Evolutionary conservation across 1,140 invertebrate species (phyloP).

Genomic region (Drosophila mauritiana): DNA sequence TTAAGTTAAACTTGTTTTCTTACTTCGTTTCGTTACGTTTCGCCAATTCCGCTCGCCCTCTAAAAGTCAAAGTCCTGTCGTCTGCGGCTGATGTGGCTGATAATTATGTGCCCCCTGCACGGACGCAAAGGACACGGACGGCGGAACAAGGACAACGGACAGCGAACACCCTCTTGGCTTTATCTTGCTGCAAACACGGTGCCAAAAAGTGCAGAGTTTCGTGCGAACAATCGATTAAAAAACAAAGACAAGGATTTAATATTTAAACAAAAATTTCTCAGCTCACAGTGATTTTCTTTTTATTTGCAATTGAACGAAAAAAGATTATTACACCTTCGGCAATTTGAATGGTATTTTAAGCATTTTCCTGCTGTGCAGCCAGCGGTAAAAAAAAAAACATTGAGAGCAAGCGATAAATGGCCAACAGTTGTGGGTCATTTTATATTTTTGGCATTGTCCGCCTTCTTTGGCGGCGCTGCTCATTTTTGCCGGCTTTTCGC

Average conservation of each 20-base stretch:
- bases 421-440: slow-evolving; percentile 3
- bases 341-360: not conserved
- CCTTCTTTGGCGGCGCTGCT: slow-evolving; percentile 36
- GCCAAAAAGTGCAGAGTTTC: not conserved
- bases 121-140: slow-evolving; percentile 17
- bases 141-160: slow-evolving; percentile 3
- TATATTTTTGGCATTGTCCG: slow-evolving; percentile 50
- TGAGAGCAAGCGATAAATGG: not conserved
- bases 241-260: not conserved
- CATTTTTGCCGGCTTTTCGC: slow-evolving; percentile 57
- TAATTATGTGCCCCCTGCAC: slow-evolving; percentile 75
- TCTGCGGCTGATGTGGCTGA: slow-evolving; percentile 77
- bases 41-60: slow-evolving; percentile 50
- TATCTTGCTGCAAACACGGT: slow-evolving; percentile 2
- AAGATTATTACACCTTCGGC: not conserved
- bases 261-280: too few relatives aligned
- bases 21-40: slow-evolving; percentile 75
- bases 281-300: too few relatives aligned
- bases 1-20: slow-evolving; percentile 81
- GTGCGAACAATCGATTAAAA: too few relatives aligned
- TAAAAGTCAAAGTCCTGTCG: slow-evolving; percentile 75
- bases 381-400: not conserved
- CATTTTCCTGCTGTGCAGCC: slow-evolving; percentile 1
- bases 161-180: not conserved
- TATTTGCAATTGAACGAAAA: too few relatives aligned